Evolutionary conservation across 2,888 invertebrate genomes (phyloP), one percentile per base, ranked within the genome.

Genomic region (Drosophila kuntzei): DNA sequence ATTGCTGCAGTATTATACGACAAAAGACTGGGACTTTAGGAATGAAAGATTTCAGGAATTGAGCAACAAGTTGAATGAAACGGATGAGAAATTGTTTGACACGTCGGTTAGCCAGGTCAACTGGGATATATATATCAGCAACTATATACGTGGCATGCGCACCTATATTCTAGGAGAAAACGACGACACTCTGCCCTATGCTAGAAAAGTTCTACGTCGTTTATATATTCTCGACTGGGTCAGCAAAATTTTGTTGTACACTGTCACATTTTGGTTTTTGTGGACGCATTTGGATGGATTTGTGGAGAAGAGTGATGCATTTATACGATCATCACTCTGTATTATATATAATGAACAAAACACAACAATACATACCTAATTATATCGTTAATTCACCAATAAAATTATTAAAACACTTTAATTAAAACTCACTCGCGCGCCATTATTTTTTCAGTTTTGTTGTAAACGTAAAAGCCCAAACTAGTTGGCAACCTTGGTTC

Each of bases 111-210:
- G 91, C 2, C 91, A 92, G 79, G 80, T 95, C 1, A 92, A 94
- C 76, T 95, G 95, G 94, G 93, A 95, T 57, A 91, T 93, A 0
- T 97, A 95, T 88, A 90, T 96, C 74, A 93, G 94, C 76, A 94
- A 93, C 89, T 97, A 97, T 87, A 94, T 98, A 29, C 93, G 96
- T 72, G 98, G 98, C 0, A 95, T 96, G n/a, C 94, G 98, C 14
- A 95, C 95, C 77, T 98, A 94, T 90, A 96, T 97, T 87, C 93
- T 97, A 61, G 97, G 97, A 73, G 98, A 98, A 81, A 95, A 96
- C 80, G 95, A 95, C 0, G 93, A 95, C 9, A 96, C 96, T 0
- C 89, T 98, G 20, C 96, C 97, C 0, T 93, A 95, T 43, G 96
- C 97, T 0, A 93, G 93, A 80, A 85, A 75, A 29, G 63, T 91